phyloP scores from a whole-genome alignment of 2,888 invertebrate genomes.

The Theretra japonica region DNA sequence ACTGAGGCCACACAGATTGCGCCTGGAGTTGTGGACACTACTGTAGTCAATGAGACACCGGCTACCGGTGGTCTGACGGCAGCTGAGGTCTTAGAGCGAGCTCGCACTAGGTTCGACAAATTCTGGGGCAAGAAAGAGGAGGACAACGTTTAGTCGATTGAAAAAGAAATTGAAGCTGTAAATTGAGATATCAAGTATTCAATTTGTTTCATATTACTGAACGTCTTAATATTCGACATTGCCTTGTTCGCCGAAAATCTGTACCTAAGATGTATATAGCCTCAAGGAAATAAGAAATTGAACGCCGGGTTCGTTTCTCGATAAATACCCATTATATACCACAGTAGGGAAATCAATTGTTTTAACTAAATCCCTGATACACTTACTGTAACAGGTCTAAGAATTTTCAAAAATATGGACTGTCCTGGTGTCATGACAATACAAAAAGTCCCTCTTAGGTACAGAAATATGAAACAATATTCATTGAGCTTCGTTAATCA shows the following conservation, averaged over 20 bases:
- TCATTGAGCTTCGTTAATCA: background rate
- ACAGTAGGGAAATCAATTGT: no score
- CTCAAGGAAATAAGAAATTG: background rate
- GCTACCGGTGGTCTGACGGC: slow-evolving; percentile 84
- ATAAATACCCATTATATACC: background rate
- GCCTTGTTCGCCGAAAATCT: background rate
- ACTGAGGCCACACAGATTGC: slow-evolving; percentile 80
- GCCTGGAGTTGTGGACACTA: slow-evolving; percentile 84
- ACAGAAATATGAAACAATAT: slow-evolving; percentile 18
- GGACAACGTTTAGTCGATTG: slow-evolving; percentile 77
- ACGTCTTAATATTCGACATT: background rate
- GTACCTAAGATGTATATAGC: slow-evolving; percentile 11
- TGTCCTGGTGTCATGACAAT: background rate
- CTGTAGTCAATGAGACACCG: slow-evolving; percentile 76
- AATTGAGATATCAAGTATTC: slow-evolving; percentile 48
- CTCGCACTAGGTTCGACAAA: slow-evolving; percentile 92
- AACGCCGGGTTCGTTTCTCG: background rate
- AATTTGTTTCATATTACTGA: slow-evolving; percentile 21
- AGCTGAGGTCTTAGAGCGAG: slow-evolving; percentile 91
- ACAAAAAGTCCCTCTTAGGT: background rate
- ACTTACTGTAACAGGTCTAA: no score
- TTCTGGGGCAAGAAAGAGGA: slow-evolving; percentile 91
- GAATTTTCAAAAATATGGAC: no score
- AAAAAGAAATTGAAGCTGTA: slow-evolving; percentile 49
- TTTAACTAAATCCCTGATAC: no score